These are phyloP conservation scores for Drepanosiphum platanoidis DNA, from an alignment of 2,888 invertebrate species.

Conservation along the genomic window DNA sequence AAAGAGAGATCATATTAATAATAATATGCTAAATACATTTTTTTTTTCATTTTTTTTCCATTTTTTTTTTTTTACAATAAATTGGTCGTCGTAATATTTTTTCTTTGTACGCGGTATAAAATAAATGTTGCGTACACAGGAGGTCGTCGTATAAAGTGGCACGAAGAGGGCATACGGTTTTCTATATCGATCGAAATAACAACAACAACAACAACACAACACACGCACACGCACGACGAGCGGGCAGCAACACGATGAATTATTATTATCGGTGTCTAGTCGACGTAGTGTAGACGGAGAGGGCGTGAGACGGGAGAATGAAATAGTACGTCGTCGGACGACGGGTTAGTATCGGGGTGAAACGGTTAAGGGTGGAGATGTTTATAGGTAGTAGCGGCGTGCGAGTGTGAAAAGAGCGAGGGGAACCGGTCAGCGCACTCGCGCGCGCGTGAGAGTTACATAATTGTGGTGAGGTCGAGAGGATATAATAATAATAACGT, in stretches of 20 bases:
- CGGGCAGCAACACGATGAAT: background rate
- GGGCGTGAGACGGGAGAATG: background rate
- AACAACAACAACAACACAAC: constrained; percentile 8
- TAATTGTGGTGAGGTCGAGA: background rate
- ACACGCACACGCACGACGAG: background rate
- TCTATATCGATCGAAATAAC: constrained; percentile 20
- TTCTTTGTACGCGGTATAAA: background rate
- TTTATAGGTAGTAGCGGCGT: background rate
- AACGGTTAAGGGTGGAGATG: background rate
- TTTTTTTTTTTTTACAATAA: constrained; percentile 4
- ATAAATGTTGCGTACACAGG: background rate
- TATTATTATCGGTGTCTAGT: background rate
- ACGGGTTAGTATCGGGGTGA: background rate
- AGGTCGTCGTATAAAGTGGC: background rate
- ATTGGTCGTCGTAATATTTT: constrained; percentile 36
- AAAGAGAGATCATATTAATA: constrained; percentile 18
- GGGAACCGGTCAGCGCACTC: no score
- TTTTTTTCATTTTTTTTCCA: background rate
- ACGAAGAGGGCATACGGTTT: constrained; percentile 5
- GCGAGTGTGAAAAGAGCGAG: no score
- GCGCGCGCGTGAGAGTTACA: background rate
- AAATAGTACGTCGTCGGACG: no score
- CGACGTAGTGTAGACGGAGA: background rate
- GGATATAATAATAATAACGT: background rate
- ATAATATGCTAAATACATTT: constrained; percentile 2